Conservation (phyloP, 2,797 vertebrate species). For the Benthosema pterotum region DNA sequence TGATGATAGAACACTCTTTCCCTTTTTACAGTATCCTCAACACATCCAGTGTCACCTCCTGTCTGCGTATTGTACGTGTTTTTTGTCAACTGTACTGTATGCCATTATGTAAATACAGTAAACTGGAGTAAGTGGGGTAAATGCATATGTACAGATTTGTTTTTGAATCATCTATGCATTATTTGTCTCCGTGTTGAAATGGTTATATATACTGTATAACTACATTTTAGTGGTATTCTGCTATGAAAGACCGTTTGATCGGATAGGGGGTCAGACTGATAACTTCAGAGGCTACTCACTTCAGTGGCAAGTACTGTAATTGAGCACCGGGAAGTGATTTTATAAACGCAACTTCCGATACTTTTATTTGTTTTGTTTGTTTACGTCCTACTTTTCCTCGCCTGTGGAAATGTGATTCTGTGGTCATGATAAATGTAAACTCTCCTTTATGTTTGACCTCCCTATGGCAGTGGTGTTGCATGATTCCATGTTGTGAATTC, state of each 20-base stretch:
- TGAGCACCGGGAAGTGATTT: constrained; percentile 32
- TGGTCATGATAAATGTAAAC: constrained; percentile 58
- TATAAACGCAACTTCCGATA: constrained; percentile 24
- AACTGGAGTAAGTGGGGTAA: no score
- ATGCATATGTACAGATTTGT: no score
- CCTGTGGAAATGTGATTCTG: constrained; percentile 53
- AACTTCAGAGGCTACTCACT: constrained; percentile 33
- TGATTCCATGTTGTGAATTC: constrained; percentile 72
- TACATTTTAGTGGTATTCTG: constrained; percentile 29
- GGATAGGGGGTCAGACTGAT: constrained; percentile 28
- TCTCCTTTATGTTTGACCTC: constrained; percentile 57
- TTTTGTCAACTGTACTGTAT: constrained; percentile 17
- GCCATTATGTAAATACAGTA: no score
- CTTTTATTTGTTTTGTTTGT: constrained; percentile 20
- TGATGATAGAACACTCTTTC: constrained; percentile 27
- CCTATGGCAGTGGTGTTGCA: constrained; percentile 76
- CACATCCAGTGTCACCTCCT: constrained; percentile 27
- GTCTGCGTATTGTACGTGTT: constrained; percentile 12
- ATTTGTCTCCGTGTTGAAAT: not conserved
- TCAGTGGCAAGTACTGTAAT: constrained; percentile 34
- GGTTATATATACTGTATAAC: constrained; percentile 14
- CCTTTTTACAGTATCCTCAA: constrained; percentile 35
- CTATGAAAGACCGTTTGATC: constrained; percentile 40
- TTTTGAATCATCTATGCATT: no score
- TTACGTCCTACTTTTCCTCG: constrained; percentile 5